Percentiles rank a stretch among this genome's conserved stretches.
Conservation (phyloP, 2,113 vertebrate genomes). For the Epinephelus moara region DNA sequence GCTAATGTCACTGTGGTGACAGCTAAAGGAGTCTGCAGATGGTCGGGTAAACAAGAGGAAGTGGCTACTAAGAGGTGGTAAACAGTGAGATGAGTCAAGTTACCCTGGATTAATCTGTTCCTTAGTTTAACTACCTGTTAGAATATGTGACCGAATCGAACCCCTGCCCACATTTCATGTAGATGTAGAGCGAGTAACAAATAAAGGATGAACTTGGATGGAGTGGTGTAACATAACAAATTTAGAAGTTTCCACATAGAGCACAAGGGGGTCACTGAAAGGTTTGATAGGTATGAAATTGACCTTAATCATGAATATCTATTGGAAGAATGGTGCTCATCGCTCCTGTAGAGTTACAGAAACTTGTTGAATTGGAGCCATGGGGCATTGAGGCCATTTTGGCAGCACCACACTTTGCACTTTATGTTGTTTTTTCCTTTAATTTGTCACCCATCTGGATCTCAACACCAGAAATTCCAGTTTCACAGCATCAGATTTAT, state of each 20-base stretch:
- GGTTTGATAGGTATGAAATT: neutral
- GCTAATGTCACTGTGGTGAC: conserved; percentile 53
- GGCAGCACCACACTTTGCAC: neutral
- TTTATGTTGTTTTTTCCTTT: neutral
- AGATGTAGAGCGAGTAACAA: neutral
- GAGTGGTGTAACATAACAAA: neutral
- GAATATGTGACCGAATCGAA: neutral
- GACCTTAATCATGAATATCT: neutral
- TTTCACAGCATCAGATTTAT: neutral
- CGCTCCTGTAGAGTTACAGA: neutral
- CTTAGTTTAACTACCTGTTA: neutral
- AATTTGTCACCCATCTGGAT: neutral
- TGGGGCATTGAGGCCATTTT: neutral
- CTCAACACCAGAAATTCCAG: conserved; percentile 26
- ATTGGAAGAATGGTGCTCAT: neutral
- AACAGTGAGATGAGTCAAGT: neutral
- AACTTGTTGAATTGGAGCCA: neutral
- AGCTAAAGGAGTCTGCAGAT: conserved; percentile 28
- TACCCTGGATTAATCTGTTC: neutral
- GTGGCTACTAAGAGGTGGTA: conserved; percentile 6
- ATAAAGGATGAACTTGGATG: neutral
- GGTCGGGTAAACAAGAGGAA: conserved; percentile 38
- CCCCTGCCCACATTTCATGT: neutral
- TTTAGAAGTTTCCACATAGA: neutral
- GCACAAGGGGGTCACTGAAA: neutral